Percentiles rank a stretch among this genome's conserved stretches.
Conservation (phyloP, 2,888 invertebrate species). For the Chrysina gloriosa region DNA sequence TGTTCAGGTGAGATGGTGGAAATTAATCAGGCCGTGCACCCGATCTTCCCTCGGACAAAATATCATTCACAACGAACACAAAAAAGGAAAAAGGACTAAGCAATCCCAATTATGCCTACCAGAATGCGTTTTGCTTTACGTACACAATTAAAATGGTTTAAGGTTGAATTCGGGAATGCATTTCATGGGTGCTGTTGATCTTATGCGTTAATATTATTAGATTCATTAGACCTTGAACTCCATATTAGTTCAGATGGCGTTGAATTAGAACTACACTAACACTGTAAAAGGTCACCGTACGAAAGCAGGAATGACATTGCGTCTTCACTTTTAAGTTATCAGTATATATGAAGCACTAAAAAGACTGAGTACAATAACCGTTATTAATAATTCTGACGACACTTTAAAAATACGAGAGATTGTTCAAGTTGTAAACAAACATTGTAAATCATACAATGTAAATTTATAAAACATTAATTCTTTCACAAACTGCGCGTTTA, state of each 20-base stretch:
- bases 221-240: slow-evolving; percentile 46
- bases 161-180: slow-evolving; percentile 10
- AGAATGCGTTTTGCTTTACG: not conserved
- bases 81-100: not conserved
- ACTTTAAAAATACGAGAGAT: slow-evolving; percentile 15
- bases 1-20: slow-evolving; percentile 49
- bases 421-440: slow-evolving; percentile 7
- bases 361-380: slow-evolving; percentile 12
- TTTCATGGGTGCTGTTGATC: slow-evolving; percentile 8
- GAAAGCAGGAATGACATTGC: slow-evolving; percentile 5
- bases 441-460: slow-evolving; percentile 18
- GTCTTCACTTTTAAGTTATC: slow-evolving; percentile 17
- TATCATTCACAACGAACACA: slow-evolving; percentile 8
- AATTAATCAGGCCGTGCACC: slow-evolving; percentile 49
- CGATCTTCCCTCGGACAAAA: slow-evolving; percentile 29
- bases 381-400: slow-evolving; percentile 27
- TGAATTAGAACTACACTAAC: not conserved
- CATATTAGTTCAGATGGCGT: slow-evolving; percentile 22
- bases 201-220: slow-evolving; percentile 29
- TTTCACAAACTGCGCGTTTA: not conserved
- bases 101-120: slow-evolving; percentile 14
- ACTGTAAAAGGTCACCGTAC: not conserved
- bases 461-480: slow-evolving; percentile 13
- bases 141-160: slow-evolving; percentile 25
- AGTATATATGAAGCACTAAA: not conserved